These are phyloP conservation scores for Stenoptilia bipunctidactyla DNA, from an alignment of 2,888 invertebrate species.

Conservation along the genomic window DNA sequence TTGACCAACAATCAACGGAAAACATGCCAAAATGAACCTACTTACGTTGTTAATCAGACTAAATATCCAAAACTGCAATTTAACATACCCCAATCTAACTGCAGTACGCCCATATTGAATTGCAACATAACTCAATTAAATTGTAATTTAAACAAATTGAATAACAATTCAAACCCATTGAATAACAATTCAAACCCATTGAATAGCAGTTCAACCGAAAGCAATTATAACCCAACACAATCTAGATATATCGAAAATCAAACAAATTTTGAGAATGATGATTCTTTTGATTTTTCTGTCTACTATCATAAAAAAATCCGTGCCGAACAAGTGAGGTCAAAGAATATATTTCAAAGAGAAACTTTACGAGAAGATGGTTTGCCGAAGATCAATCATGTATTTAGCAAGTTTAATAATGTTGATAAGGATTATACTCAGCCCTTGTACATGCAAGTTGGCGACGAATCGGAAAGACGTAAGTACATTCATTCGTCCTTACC, in stretches of 20 bases:
- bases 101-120: too few relatives aligned
- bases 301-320: constrained; percentile 39
- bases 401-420: constrained; percentile 27
- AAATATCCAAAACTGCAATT: too few relatives aligned
- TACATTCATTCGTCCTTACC: too few relatives aligned
- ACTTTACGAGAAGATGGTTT: constrained; percentile 10
- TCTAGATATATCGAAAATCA: too few relatives aligned
- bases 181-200: too few relatives aligned
- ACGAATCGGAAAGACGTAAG: constrained; percentile 32
- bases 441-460: constrained; percentile 32
- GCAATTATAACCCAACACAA: too few relatives aligned
- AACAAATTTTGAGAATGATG: constrained; percentile 1
- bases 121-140: background rate
- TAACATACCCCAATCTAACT: too few relatives aligned
- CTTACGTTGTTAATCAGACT: too few relatives aligned
- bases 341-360: constrained; percentile 1
- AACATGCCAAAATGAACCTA: too few relatives aligned
- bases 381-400: constrained; percentile 37
- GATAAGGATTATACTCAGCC: constrained; percentile 25
- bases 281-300: constrained; percentile 15
- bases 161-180: background rate
- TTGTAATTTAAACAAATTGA: background rate
- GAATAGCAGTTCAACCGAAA: too few relatives aligned
- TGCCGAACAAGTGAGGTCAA: constrained; percentile 23
- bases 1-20: too few relatives aligned